Conservation (phyloP, 2,113 vertebrate species). For the Petromus typicus region DNA sequence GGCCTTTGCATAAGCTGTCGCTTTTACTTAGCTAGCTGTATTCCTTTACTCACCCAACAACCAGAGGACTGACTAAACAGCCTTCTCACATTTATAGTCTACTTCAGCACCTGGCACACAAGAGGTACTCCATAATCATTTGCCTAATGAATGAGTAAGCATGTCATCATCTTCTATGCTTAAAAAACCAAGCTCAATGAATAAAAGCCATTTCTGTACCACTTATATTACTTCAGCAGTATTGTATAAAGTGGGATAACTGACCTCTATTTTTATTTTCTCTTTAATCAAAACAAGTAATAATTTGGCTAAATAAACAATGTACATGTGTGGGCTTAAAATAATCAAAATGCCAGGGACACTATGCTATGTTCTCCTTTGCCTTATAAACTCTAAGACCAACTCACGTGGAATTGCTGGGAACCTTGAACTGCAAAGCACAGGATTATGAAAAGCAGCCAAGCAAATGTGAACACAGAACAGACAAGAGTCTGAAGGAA, state of each 20-base stretch:
- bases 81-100: not conserved
- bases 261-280: slow-evolving; percentile 53
- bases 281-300: slow-evolving; percentile 41
- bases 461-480: slow-evolving; percentile 40
- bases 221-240: slow-evolving; percentile 7
- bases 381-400: slow-evolving; percentile 53
- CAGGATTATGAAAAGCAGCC: slow-evolving; percentile 72
- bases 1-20: not conserved
- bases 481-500: slow-evolving; percentile 44
- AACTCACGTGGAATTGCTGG: slow-evolving; percentile 47
- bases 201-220: slow-evolving; percentile 2
- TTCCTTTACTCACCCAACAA: not conserved
- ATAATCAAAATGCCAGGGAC: slow-evolving; percentile 51
- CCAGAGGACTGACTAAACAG: not conserved
- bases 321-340: slow-evolving; percentile 4
- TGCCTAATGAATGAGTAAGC: slow-evolving; percentile 7
- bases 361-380: slow-evolving; percentile 32
- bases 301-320: slow-evolving; percentile 51
- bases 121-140: not conserved
- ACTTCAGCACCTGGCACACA: not conserved
- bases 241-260: not conserved
- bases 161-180: not conserved
- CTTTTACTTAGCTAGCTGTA: not conserved
- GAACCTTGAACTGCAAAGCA: slow-evolving; percentile 72
- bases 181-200: slow-evolving; percentile 22